phyloP scores from a whole-genome alignment of 2,113 vertebrate species.

The Indicator maculatus region DNA sequence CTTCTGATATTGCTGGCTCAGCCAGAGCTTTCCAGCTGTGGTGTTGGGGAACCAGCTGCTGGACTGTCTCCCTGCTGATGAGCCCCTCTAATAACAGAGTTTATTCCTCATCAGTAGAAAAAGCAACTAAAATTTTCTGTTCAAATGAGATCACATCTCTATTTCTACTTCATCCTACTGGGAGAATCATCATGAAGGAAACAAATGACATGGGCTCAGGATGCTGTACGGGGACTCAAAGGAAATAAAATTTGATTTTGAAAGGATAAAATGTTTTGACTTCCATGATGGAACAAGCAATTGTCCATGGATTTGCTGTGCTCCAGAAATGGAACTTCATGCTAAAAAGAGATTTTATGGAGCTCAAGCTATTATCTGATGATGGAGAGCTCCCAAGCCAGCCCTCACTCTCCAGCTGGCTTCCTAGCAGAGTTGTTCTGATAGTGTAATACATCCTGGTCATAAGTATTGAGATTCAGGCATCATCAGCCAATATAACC shows the following conservation, averaged over 20 bases:
- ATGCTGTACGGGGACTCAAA: background rate
- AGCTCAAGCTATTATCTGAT: constrained; percentile 55
- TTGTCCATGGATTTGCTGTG: constrained; percentile 59
- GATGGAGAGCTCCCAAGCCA: constrained; percentile 56
- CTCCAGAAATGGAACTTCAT: constrained; percentile 60
- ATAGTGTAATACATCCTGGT: constrained; percentile 38
- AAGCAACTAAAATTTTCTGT: background rate
- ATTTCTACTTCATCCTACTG: background rate
- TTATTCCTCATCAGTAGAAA: background rate
- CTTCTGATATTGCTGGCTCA: background rate
- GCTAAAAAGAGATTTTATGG: constrained; percentile 54
- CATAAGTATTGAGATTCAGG: constrained; percentile 26
- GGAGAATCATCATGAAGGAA: background rate
- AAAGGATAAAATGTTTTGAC: constrained; percentile 64
- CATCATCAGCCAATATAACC: background rate
- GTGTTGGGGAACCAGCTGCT: background rate
- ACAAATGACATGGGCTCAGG: constrained; percentile 32
- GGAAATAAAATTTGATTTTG: constrained; percentile 52
- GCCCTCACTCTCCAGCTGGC: constrained; percentile 55
- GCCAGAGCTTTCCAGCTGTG: background rate
- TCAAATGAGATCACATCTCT: background rate
- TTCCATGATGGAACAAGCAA: constrained; percentile 61
- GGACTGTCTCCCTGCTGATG: background rate
- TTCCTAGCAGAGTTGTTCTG: constrained; percentile 35
- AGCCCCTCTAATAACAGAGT: background rate